Evolutionary conservation across 2,113 vertebrate species (phyloP), one percentile per base, ranked within the genome.

Genomic region (Daphoenositta chrysoptera): DNA sequence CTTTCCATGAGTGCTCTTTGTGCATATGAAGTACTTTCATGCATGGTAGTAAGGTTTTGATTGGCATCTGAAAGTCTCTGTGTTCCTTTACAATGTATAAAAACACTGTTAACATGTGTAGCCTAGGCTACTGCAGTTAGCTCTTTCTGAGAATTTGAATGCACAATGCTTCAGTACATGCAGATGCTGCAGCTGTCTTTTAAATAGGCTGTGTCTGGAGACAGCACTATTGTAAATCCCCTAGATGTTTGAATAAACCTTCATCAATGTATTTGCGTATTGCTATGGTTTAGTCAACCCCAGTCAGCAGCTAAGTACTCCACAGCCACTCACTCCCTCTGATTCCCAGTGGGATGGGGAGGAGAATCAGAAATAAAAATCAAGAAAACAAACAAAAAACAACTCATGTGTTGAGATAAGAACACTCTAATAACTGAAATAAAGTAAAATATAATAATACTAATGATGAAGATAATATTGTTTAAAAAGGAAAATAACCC

Each of bases 121-220:
- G 40, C 28, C 33, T 54, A 47, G 22, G 7, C 48, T 64, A 12
- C 28, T 53, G 40, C 58, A 39, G 7, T 42, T 57, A n/a, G 20
- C 15, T 45, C 23, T 58, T 48, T 14, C 40, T 63, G 37, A 51
- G 58, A 45, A 42, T 69, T 12, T 42, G n/a, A 57, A 80, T 33
- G 37, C 2, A 9, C 30, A 48, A 0, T 4, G 7, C 20, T 73
- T 83, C 24, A 28, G n/a, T 61, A 39, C 0, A 1, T 48, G 11
- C 6, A 44, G 31, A 24, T 39, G 57, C 33, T 39, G 19, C 76
- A 65, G 35, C 28, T 94, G 30, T 45, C 15, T 83, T 76, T 65
- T 42, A 58, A 77, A 40, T 9, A 45, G 33, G 12, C 26, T 24
- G 4, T 11, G 7, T 42, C 26, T 37, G 40, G 72, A 61, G 79